Base-by-base conservation (phyloP, 1,140 invertebrate species). In the Laupala kohalensis region DNA sequence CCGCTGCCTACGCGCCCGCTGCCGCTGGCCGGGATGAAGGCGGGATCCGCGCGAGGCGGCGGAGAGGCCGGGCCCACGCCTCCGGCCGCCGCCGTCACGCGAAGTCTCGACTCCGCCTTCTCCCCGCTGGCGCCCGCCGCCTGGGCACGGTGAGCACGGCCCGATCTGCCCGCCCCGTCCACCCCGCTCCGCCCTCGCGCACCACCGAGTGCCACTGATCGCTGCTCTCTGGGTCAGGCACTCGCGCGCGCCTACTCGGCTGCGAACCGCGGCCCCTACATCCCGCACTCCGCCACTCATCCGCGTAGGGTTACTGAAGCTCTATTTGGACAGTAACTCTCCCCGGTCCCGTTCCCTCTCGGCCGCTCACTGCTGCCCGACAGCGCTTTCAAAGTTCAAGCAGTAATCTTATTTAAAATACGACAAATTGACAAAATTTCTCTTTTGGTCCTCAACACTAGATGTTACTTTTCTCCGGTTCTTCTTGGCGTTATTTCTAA, bases 51-150 rank as follows among this genome's bases (percentile, higher is more conserved):
- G 25, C 2, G 65, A 5, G 25, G 64, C 25, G 70, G 25, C 5
- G 25, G 25, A 5, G 26, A 70, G 15, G 65, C 27, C 2, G n/a
- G 81, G 15, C 81, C 82, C 71, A 78, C 81, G 72, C 80, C 82
- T 25, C 79, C 80, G 67, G 78, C 82, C 73, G 80, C 82, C 24
- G 74, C 80, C 2, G 81, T 82, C 66, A 82, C 82, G 70, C 77
- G 81, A 23, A 83, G 82, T 72, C 81, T 82, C 69, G 80, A 78
- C n/a, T 83, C 82, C 0, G 82, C 82, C 0, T 83, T 83, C 71
- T 82, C 81, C 23, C 81, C 80, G 0, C 76, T 83, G 29, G 77
- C 19, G 13, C 25, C 70, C 9, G 27, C 64, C 53, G 71, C 64
- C 12, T 72, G 71, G 71, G 71, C 71, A n/a, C 65, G 71, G 71